Conservation (phyloP, 2,113 vertebrate genomes). For the Ochotona curzoniae region DNA sequence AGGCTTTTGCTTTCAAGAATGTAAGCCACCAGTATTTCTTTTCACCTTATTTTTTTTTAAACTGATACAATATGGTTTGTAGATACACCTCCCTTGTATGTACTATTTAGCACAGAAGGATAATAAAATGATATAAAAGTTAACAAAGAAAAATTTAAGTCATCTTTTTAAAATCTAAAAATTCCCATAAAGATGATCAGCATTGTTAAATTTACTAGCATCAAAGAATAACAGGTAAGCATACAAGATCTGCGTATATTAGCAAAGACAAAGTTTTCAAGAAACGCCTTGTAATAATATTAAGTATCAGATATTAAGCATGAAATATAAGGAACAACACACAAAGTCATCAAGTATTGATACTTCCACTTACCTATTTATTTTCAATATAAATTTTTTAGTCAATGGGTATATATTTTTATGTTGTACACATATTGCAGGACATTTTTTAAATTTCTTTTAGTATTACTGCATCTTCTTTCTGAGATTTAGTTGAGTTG, state of each 20-base stretch:
- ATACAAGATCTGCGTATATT: background rate
- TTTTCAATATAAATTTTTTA: background rate
- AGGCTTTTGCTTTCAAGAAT: background rate
- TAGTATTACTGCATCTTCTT: background rate
- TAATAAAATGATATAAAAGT: background rate
- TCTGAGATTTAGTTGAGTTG: background rate
- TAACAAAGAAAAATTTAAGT: background rate
- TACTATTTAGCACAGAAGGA: background rate
- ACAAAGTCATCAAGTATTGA: background rate
- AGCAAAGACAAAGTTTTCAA: background rate
- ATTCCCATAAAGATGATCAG: background rate
- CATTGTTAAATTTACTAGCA: background rate
- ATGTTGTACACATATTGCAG: background rate
- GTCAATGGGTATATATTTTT: background rate
- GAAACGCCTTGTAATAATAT: background rate
- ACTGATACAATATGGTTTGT: too few relatives aligned
- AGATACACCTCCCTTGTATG: background rate
- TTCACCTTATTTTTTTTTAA: background rate
- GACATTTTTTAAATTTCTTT: background rate
- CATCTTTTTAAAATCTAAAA: background rate
- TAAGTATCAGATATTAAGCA: background rate
- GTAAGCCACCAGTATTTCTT: background rate
- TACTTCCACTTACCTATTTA: background rate
- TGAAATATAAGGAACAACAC: background rate
- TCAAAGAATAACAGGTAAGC: background rate